phyloP scores from a whole-genome alignment of 2,888 invertebrate species.

The Mycalesis mineus region DNA sequence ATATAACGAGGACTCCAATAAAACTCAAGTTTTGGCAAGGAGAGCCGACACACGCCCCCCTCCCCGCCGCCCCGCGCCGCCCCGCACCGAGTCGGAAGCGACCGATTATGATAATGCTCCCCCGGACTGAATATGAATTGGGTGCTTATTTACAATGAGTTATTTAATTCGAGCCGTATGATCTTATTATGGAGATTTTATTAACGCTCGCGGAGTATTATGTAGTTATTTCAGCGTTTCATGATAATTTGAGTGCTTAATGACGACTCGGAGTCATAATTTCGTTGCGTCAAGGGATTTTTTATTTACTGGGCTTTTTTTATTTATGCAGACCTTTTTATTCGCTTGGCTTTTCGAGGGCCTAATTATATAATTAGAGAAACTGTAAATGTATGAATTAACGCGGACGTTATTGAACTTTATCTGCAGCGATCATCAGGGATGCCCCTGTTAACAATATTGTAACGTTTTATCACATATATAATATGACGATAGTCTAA shows the following conservation, averaged over 20 bases:
- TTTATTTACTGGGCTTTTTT: slow-evolving; percentile 7
- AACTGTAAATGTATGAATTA: neutral
- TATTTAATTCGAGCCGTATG: slow-evolving; percentile 58
- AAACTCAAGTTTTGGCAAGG: slow-evolving; percentile 50
- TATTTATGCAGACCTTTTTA: slow-evolving; percentile 1
- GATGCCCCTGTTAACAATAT: too few species aligned
- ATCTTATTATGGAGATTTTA: slow-evolving; percentile 61
- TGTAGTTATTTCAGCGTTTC: slow-evolving; percentile 37
- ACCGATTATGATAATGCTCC: slow-evolving; percentile 64
- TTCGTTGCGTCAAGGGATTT: slow-evolving; percentile 9
- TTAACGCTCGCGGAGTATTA: slow-evolving; percentile 44
- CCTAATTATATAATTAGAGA: neutral
- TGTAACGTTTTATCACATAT: too few species aligned
- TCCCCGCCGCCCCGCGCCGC: slow-evolving; percentile 10
- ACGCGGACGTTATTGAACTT: neutral
- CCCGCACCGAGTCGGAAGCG: slow-evolving; percentile 31
- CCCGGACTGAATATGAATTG: slow-evolving; percentile 67
- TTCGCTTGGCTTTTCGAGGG: neutral
- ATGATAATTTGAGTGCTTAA: slow-evolving; percentile 27
- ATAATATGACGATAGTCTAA: too few species aligned
- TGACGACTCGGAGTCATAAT: slow-evolving; percentile 20
- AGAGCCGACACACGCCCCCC: slow-evolving; percentile 21
- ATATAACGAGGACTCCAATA: slow-evolving; percentile 56
- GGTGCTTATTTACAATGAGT: slow-evolving; percentile 70
- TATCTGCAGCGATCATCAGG: too few species aligned